Evolutionary conservation across 2,797 vertebrate genomes (phyloP).

Genomic region (Molothrus aeneus): DNA sequence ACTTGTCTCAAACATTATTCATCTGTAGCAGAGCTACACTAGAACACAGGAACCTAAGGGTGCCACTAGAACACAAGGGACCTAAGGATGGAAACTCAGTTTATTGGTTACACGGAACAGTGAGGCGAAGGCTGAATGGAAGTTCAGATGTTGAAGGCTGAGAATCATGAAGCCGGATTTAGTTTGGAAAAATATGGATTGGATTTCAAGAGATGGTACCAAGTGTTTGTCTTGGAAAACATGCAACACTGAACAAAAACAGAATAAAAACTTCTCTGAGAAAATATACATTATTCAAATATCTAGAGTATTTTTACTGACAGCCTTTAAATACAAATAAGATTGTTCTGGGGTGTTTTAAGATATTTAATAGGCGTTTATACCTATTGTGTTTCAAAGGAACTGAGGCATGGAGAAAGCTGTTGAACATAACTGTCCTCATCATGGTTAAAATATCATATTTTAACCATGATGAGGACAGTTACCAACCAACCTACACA

Average conservation of each 20-base stretch:
- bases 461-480: neutral
- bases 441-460: accelerated
- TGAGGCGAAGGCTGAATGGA: neutral
- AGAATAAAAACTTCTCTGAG: neutral
- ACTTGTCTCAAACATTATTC: neutral
- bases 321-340: neutral
- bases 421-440: neutral
- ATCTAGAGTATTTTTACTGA: neutral
- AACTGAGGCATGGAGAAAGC: neutral
- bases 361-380: neutral
- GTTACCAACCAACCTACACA: neutral
- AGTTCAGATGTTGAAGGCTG: neutral
- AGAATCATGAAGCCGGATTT: neutral
- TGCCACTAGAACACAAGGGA: neutral
- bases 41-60: neutral
- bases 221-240: neutral
- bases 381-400: neutral
- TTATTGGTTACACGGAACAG: neutral
- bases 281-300: neutral
- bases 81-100: neutral
- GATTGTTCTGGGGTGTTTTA: neutral
- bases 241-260: neutral
- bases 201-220: neutral
- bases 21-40: neutral
- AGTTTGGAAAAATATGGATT: neutral